Percentiles rank a stretch among this genome's conserved stretches.
Conservation (phyloP, 2,888 invertebrate genomes). For the Capitulum mitella region DNA sequence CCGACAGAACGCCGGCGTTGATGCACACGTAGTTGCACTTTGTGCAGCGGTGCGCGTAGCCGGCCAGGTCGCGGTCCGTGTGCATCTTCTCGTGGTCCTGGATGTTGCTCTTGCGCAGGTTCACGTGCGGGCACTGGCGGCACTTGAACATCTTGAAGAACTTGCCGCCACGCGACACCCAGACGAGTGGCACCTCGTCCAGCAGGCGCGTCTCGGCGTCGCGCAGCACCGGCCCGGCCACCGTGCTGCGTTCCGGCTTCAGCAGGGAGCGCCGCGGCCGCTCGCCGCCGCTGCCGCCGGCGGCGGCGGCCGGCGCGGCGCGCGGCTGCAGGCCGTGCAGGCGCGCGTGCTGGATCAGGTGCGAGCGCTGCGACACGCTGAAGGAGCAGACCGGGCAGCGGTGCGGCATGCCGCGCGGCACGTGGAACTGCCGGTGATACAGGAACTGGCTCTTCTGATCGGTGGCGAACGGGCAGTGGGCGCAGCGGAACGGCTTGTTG, state of each 20-base stretch:
- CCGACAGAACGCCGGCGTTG: slow-evolving; percentile 59
- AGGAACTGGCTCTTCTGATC: slow-evolving; percentile 78
- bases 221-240: slow-evolving; percentile 32
- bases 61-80: slow-evolving; percentile 41
- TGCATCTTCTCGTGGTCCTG: slow-evolving; percentile 79
- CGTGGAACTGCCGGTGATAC: slow-evolving; percentile 79
- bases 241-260: slow-evolving; percentile 32
- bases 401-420: slow-evolving; percentile 63
- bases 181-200: slow-evolving; percentile 61
- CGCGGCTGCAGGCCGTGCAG: slow-evolving; percentile 55
- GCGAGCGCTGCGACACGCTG: slow-evolving; percentile 66
- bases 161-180: slow-evolving; percentile 64
- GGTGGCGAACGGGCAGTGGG: slow-evolving; percentile 73
- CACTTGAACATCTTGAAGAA: slow-evolving; percentile 78
- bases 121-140: slow-evolving; percentile 73
- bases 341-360: slow-evolving; percentile 73
- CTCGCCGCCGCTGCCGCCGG: slow-evolving; percentile 25
- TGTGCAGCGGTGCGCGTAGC: slow-evolving; percentile 53
- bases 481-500: slow-evolving; percentile 64
- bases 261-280: neutral
- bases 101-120: slow-evolving; percentile 68
- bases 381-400: slow-evolving; percentile 75
- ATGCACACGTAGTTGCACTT: slow-evolving; percentile 73
- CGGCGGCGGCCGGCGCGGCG: slow-evolving; percentile 23
- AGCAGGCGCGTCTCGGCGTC: slow-evolving; percentile 45